Percentiles rank a stretch among this genome's conserved stretches.
Evolutionary conservation across 2,888 invertebrate genomes (phyloP).

Genomic region (Leptothorax acervorum): DNA sequence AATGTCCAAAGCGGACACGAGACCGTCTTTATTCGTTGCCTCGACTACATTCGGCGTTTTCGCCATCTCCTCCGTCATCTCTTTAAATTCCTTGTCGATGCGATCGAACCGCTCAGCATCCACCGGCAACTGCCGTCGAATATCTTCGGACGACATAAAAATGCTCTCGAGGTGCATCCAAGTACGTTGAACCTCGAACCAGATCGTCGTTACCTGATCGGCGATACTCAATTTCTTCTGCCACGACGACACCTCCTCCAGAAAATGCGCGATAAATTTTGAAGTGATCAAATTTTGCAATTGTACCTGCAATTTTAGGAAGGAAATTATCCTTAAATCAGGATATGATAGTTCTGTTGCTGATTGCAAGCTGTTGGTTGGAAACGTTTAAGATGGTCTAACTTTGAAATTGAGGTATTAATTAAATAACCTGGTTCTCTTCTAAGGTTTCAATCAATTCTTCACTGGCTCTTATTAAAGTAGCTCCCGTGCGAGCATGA

Average conservation of each 20-base stretch:
- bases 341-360: neutral
- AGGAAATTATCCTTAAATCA: neutral
- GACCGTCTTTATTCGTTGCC: conserved; percentile 94
- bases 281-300: conserved; percentile 98
- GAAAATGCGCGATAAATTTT: conserved; percentile 98
- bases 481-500: conserved; percentile 95
- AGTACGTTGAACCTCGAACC: conserved; percentile 98
- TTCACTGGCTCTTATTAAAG: conserved; percentile 95
- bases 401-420: neutral
- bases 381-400: neutral
- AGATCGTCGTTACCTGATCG: conserved; percentile 96
- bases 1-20: conserved; percentile 92
- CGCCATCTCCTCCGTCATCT: conserved; percentile 91
- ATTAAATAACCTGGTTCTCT: conserved; percentile 93
- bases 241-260: conserved; percentile 97
- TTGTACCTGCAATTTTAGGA: conserved; percentile 89
- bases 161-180: conserved; percentile 99
- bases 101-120: conserved; percentile 97
- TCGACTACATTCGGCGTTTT: conserved; percentile 95
- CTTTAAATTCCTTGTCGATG: conserved; percentile 96
- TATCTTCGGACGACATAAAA: conserved; percentile 99
- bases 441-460: conserved; percentile 98
- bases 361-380: neutral
- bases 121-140: conserved; percentile 96
- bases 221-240: conserved; percentile 96